Base-by-base conservation (phyloP, 1,140 invertebrate species). In the Drosophila ogumai region DNA sequence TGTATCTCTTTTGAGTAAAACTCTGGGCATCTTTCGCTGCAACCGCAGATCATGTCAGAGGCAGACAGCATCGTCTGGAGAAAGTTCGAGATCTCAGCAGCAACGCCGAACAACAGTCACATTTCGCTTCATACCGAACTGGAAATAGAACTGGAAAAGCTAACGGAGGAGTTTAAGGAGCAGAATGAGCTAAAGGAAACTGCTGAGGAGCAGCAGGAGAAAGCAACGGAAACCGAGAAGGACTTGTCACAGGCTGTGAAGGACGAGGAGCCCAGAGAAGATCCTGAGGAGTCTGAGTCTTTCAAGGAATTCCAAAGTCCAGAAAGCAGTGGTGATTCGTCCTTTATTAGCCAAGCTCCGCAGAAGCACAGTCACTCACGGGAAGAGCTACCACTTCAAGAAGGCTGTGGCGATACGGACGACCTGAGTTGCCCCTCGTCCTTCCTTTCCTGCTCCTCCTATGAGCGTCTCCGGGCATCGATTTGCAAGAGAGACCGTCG, bases 391-490 rank as follows among this genome's bases (percentile, higher is more conserved):
- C 7, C 25, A 15, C 4, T 2, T 15, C 52, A 38, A 36, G 13
- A 36, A 15, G 19, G 52, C 17, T 38, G 52, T n/a, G 49, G 47
- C 1, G 59, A 61, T n/a, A 31, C 56, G 6, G 43, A 49, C 12
- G 66, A 58, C 4, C n/a, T 41, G 7, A 10, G 10, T 69, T 19
- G 41, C 8, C 44, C n/a, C 3, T 36, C 63, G 0, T 88, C 82
- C 6, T 64, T 76, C 7, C 38, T 52, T 4, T 87, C 82, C 2
- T 87, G 82, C 25, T 8, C 28, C 25, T 82, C 82, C 6, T 69
- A 49, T 40, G 54, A 49, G 6, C 9, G 40, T 15, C 55, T 88
- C 0, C 65, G 80, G 2, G 9, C 19, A 6, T 61, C 71, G 6
- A 73, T 74, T 40, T 44, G 65, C 10, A 52, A 15, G 0, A 68